phyloP scores from a whole-genome alignment of 2,113 vertebrate species.

The Engraulis encrasicolus region DNA sequence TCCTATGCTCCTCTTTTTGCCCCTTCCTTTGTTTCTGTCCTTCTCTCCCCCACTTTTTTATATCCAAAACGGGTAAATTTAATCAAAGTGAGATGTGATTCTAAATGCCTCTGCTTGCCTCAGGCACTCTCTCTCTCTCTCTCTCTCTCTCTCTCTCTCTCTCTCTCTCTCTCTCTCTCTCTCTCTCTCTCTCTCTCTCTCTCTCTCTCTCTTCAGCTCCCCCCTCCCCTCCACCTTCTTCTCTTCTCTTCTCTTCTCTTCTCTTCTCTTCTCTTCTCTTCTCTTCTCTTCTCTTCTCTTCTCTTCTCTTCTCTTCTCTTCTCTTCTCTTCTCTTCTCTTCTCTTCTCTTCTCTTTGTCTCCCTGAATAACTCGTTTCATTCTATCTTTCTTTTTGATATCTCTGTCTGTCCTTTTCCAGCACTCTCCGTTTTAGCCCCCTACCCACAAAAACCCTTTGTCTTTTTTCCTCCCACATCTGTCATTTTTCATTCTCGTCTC shows the following conservation, averaged over 20 bases:
- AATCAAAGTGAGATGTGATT: slow-evolving; percentile 75
- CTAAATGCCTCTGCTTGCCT: slow-evolving; percentile 75
- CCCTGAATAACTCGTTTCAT: no score
- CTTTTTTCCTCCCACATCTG: no score
- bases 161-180: not conserved
- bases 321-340: no score
- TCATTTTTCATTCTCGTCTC: no score
- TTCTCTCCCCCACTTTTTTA: slow-evolving; percentile 44
- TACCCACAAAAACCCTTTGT: no score
- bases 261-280: slow-evolving; percentile 43
- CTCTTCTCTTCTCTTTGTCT: no score
- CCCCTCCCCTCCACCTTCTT: no score
- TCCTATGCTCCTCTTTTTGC: not conserved
- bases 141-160: not conserved
- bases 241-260: slow-evolving; percentile 35
- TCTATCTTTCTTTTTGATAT: not conserved
- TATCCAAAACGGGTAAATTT: slow-evolving; percentile 64
- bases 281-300: no score
- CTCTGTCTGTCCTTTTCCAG: no score
- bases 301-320: no score
- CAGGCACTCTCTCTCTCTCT: not conserved
- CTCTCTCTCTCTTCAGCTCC: not conserved
- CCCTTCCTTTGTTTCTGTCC: not conserved
- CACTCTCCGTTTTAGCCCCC: no score
- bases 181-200: not conserved